Conservation (phyloP, 2,113 vertebrate genomes). For the Alethe diademata region DNA sequence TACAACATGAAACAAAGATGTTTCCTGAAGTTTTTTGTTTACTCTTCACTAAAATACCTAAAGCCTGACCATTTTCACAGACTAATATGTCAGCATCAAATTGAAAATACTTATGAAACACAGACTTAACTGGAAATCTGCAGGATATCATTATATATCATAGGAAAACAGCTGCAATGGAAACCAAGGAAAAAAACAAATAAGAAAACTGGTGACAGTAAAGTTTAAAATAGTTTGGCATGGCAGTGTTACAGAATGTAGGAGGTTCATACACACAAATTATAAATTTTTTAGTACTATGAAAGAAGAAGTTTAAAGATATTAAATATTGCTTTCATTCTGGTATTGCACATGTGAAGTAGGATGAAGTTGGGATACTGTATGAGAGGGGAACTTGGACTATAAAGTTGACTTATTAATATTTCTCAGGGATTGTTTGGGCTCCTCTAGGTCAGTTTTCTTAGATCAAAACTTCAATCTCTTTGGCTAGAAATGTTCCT, state of each 20-base stretch:
- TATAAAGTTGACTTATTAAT: fast-evolving
- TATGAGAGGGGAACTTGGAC: background rate
- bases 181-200: background rate
- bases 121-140: background rate
- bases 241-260: background rate
- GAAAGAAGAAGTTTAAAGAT: background rate
- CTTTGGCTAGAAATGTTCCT: background rate
- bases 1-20: background rate
- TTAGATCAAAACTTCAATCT: background rate
- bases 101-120: background rate
- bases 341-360: background rate
- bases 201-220: background rate
- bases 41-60: background rate
- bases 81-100: background rate
- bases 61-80: background rate
- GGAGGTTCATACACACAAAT: background rate
- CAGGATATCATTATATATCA: background rate
- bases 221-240: background rate
- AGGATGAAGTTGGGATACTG: background rate
- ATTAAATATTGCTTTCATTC: background rate
- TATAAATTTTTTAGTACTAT: fast-evolving
- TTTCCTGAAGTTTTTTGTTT: background rate
- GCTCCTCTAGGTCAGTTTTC: background rate
- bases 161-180: background rate
- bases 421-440: background rate